These are phyloP conservation scores for Cryptoprocta ferox DNA, from an alignment of 2,797 vertebrate genomes.

Conservation along the genomic window DNA sequence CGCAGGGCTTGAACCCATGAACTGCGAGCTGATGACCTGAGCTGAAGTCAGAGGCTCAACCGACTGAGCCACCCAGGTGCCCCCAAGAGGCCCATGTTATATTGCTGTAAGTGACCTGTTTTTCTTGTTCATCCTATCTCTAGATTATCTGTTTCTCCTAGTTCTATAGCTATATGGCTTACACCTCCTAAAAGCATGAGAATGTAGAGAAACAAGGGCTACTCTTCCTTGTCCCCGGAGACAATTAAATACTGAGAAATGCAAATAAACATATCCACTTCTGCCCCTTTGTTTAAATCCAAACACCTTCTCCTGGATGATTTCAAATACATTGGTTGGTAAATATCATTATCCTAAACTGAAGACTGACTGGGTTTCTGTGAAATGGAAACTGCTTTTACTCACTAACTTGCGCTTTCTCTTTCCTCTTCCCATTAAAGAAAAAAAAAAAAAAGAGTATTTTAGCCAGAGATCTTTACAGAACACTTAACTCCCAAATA, in stretches of 20 bases:
- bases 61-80: no score
- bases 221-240: background rate
- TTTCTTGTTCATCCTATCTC: background rate
- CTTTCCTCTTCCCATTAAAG: constrained; percentile 62
- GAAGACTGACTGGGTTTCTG: constrained; percentile 35
- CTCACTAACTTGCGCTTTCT: constrained; percentile 21
- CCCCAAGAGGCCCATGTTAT: background rate
- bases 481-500: constrained; percentile 79
- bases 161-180: constrained; percentile 6
- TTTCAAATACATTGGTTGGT: constrained; percentile 33
- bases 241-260: constrained; percentile 43
- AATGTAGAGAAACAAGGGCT: constrained; percentile 30
- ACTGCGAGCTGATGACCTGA: no score
- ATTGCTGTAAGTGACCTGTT: constrained; percentile 21
- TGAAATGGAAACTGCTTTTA: constrained; percentile 74
- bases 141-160: constrained; percentile 52
- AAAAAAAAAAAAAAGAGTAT: constrained; percentile 55
- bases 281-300: background rate
- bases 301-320: background rate
- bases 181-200: background rate
- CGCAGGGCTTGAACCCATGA: no score
- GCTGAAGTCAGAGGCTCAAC: no score
- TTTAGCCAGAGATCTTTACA: constrained; percentile 79
- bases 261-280: constrained; percentile 10
- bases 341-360: constrained; percentile 25